phyloP scores from a whole-genome alignment of 92 coral and sea anemone species.

The Anthopleura xanthogrammica region DNA sequence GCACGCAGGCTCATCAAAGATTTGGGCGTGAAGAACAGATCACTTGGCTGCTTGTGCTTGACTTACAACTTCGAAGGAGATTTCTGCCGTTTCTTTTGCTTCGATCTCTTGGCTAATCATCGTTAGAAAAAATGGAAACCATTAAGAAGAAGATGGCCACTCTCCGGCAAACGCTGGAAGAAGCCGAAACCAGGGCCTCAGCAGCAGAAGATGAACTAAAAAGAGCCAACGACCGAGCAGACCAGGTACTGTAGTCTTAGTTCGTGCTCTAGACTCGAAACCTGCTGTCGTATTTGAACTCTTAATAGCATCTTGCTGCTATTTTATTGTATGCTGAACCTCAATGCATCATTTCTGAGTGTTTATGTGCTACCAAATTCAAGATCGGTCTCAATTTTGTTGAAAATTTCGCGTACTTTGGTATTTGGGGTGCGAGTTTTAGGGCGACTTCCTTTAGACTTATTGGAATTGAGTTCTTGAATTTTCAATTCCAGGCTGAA shows the following conservation, averaged over 20 bases:
- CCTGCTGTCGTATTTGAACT: conserved; percentile 19
- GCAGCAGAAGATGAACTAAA: conserved; percentile 79
- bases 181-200: conserved; percentile 75
- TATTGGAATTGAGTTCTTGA: neutral
- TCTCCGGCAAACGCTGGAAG: conserved; percentile 74
- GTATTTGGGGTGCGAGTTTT: neutral
- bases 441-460: neutral
- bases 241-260: conserved; percentile 30
- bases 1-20: conserved; percentile 75
- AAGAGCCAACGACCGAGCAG: conserved; percentile 76
- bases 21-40: conserved; percentile 62
- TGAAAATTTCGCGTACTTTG: neutral
- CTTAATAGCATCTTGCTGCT: neutral
- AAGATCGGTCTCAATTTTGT: neutral
- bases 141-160: conserved; percentile 97
- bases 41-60: conserved; percentile 39
- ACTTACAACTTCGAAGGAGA: neutral
- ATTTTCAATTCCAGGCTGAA: conserved; percentile 69
- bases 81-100: conserved; percentile 37
- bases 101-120: conserved; percentile 25
- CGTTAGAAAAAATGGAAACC: conserved; percentile 85
- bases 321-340: neutral
- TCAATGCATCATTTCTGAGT: neutral
- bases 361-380: neutral
- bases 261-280: conserved; percentile 16